A percentile compares a stretch with the other conserved stretches of the same genome.
These are phyloP conservation scores for Holocentrus rufus DNA, from an alignment of 2,797 vertebrate genomes.

Conservation along the genomic window DNA sequence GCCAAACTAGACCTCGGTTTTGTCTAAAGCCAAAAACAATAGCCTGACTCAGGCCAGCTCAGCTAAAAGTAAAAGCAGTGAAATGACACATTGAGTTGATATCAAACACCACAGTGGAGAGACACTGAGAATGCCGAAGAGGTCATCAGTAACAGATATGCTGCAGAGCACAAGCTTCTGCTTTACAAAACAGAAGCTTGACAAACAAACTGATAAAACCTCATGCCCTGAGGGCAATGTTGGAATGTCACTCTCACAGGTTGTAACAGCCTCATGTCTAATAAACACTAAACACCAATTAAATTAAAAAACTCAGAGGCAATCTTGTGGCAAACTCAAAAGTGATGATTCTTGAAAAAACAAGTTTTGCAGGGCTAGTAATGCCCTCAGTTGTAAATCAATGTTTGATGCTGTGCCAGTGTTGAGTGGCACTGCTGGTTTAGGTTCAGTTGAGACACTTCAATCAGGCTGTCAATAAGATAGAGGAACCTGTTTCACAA, in stretches of 20 bases:
- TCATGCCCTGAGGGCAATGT: neutral
- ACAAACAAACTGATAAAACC: neutral
- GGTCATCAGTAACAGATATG: neutral
- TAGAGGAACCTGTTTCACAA: too few species aligned
- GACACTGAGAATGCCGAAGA: neutral
- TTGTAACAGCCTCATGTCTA: neutral
- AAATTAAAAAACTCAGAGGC: too few species aligned
- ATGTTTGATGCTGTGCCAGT: too few species aligned
- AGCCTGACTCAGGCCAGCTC: neutral
- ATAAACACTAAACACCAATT: neutral
- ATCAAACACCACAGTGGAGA: neutral
- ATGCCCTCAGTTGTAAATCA: too few species aligned
- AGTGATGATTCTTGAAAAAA: too few species aligned
- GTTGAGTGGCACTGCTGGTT: too few species aligned
- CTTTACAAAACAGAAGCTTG: neutral
- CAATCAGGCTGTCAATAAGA: too few species aligned
- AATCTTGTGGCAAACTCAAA: too few species aligned
- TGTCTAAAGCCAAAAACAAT: neutral
- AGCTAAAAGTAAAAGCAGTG: neutral
- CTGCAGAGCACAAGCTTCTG: neutral
- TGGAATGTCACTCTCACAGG: neutral
- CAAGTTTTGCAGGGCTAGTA: too few species aligned
- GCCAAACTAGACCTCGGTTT: neutral
- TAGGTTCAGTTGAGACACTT: too few species aligned
- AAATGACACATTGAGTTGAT: neutral